phyloP scores from a whole-genome alignment of 2,888 invertebrate genomes.

The Timema podura region DNA sequence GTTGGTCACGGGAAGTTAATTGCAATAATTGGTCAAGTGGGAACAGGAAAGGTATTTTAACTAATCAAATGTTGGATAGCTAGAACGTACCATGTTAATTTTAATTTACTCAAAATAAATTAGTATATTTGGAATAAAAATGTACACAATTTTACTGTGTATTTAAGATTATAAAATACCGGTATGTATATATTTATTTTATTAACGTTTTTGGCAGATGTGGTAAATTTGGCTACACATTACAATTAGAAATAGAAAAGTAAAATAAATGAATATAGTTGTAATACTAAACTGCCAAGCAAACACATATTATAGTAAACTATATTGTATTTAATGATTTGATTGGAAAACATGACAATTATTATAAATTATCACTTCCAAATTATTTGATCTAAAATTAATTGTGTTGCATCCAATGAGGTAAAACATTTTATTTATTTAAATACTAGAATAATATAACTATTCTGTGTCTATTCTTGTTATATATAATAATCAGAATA shows the following conservation, averaged over 20 bases:
- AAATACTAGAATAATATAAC: background rate
- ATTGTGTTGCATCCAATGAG: too few relatives aligned
- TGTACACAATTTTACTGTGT: background rate
- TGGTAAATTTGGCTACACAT: background rate
- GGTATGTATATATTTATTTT: background rate
- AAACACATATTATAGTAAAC: too few relatives aligned
- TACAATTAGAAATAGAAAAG: background rate
- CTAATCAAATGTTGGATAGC: background rate
- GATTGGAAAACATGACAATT: too few relatives aligned
- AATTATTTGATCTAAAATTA: too few relatives aligned
- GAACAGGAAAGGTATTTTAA: constrained; percentile 45
- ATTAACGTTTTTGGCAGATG: background rate
- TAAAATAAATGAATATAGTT: too few relatives aligned
- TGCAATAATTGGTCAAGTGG: constrained; percentile 71
- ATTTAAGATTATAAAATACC: too few relatives aligned
- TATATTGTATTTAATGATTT: too few relatives aligned
- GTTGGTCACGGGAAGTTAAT: constrained; percentile 55
- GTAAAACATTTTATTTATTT: constrained; percentile 1
- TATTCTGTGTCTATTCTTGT: background rate
- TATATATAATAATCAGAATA: background rate
- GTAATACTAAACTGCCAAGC: too few relatives aligned
- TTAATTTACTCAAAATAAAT: background rate
- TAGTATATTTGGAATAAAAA: background rate
- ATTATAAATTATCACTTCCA: too few relatives aligned
- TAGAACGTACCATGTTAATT: background rate